phyloP scores from a whole-genome alignment of 2,797 vertebrate genomes.

The Natrix natrix region DNA sequence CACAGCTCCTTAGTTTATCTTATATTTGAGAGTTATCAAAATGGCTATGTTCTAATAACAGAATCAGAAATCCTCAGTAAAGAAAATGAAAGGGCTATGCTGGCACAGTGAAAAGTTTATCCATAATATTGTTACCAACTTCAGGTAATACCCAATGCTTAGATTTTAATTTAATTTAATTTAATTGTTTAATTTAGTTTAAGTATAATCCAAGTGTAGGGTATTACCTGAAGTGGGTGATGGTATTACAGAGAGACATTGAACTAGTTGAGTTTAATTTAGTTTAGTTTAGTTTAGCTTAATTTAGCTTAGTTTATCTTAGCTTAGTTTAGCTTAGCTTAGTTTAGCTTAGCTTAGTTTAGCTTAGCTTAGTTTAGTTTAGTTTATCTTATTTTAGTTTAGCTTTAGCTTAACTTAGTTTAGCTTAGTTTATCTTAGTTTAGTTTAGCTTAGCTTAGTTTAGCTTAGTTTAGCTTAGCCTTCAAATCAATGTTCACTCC shows the following conservation, averaged over 20 bases:
- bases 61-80: neutral
- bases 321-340: too few relatives aligned
- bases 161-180: too few relatives aligned
- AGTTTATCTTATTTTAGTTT: too few relatives aligned
- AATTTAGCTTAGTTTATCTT: too few relatives aligned
- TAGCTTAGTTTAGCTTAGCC: neutral
- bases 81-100: neutral
- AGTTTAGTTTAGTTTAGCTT: too few relatives aligned
- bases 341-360: too few relatives aligned
- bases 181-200: too few relatives aligned
- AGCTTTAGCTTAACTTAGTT: too few relatives aligned
- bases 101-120: neutral
- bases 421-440: too few relatives aligned
- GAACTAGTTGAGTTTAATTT: too few relatives aligned
- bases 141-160: neutral
- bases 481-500: neutral
- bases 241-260: neutral
- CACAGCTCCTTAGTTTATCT: neutral
- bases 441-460: too few relatives aligned
- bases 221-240: neutral
- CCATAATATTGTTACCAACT: neutral
- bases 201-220: neutral
- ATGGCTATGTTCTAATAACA: neutral
- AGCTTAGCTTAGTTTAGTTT: too few relatives aligned
- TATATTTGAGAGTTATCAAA: neutral